Percentiles rank a stretch among this genome's conserved stretches.
These are phyloP conservation scores for Bubo blakistoni DNA, from an alignment of 2,113 vertebrate genomes.

Conservation along the genomic window DNA sequence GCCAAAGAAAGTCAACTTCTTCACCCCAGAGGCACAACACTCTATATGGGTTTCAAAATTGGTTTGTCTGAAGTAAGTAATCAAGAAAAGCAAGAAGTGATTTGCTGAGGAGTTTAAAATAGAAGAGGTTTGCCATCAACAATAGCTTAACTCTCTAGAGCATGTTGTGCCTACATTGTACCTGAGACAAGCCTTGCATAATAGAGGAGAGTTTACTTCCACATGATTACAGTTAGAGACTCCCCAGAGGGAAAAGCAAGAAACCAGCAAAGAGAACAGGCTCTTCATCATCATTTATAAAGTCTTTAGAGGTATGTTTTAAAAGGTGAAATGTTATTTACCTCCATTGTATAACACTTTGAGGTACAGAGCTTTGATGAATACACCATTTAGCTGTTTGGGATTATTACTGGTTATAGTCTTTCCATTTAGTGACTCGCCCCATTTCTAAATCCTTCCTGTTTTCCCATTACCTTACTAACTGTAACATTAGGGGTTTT, in stretches of 20 bases:
- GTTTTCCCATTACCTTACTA: not conserved
- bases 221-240: not conserved
- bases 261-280: not conserved
- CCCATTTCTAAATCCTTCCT: not conserved
- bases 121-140: not conserved
- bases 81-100: not conserved
- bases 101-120: slow-evolving; percentile 6
- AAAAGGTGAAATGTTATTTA: not conserved
- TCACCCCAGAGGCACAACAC: not conserved
- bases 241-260: not conserved
- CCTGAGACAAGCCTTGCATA: slow-evolving; percentile 5
- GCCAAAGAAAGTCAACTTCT: not conserved
- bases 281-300: slow-evolving; percentile 3
- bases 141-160: not conserved
- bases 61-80: slow-evolving; percentile 9
- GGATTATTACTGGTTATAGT: not conserved
- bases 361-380: not conserved
- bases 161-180: not conserved
- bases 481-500: not conserved
- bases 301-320: not conserved
- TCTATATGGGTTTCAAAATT: not conserved
- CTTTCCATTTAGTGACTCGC: not conserved
- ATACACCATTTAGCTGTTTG: not conserved
- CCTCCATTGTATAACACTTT: not conserved
- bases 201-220: not conserved